These are phyloP conservation scores for Pristionchus mayeri DNA, from an alignment of 2,888 invertebrate species.

Conservation along the genomic window DNA sequence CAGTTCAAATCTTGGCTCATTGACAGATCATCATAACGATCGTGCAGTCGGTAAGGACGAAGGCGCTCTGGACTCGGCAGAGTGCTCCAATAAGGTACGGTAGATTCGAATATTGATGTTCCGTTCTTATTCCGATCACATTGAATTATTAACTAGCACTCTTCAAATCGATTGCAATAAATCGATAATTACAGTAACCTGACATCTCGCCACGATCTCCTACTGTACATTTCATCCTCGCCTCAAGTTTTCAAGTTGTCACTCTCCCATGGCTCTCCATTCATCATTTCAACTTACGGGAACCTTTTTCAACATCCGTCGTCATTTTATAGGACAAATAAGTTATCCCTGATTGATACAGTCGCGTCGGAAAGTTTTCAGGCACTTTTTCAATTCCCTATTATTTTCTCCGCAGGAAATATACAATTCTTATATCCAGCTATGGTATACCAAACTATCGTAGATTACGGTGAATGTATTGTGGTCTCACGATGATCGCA, in stretches of 20 bases:
- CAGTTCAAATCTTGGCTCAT: not conserved
- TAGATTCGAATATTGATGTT: not conserved
- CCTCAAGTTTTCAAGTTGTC: not conserved
- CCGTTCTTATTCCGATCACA: too few species aligned
- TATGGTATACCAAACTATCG: not conserved
- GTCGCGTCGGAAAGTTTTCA: too few species aligned
- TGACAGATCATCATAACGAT: constrained; percentile 49
- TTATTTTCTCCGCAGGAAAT: too few species aligned
- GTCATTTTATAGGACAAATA: too few species aligned
- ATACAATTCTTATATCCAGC: too few species aligned
- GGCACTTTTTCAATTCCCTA: too few species aligned
- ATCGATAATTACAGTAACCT: constrained; percentile 20
- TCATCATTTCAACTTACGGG: not conserved
- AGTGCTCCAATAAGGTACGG: constrained; percentile 23
- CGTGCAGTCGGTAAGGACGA: constrained; percentile 54
- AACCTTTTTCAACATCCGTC: not conserved
- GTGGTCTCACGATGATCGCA: too few species aligned
- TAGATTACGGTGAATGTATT: too few species aligned
- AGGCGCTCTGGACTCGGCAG: constrained; percentile 35
- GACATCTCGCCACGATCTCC: not conserved
- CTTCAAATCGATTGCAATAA: too few species aligned
- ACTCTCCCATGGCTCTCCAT: not conserved
- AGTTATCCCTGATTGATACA: too few species aligned
- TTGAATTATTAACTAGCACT: too few species aligned
- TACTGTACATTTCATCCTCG: not conserved